Evolutionary conservation across 2,888 invertebrate species (phyloP).

Genomic region (Erebia aethiops): DNA sequence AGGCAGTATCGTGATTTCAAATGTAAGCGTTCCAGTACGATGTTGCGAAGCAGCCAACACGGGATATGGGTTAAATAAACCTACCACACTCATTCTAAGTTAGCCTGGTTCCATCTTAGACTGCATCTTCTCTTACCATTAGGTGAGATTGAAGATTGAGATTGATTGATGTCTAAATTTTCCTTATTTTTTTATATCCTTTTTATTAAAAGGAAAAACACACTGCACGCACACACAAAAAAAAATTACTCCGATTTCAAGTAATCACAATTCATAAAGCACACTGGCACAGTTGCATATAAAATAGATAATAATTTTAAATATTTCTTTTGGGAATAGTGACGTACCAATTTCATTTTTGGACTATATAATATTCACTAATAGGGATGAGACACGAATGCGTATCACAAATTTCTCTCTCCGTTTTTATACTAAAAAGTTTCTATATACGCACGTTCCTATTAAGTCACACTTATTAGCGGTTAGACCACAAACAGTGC

Average conservation of each 20-base stretch:
- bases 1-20: no score
- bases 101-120: no score
- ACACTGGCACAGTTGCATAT: neutral
- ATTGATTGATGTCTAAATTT: neutral
- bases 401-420: slow-evolving; percentile 57
- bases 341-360: slow-evolving; percentile 72
- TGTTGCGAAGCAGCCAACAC: no score
- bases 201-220: neutral
- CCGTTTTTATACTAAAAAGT: slow-evolving; percentile 68
- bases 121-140: no score
- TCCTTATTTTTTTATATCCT: neutral
- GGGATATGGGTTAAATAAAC: no score
- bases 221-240: neutral
- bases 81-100: no score
- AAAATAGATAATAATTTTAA: neutral
- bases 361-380: slow-evolving; percentile 45
- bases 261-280: neutral
- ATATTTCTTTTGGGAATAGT: neutral
- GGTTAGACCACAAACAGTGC: slow-evolving; percentile 38
- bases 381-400: slow-evolving; percentile 56
- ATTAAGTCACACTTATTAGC: slow-evolving; percentile 54
- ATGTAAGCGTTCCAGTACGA: no score
- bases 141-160: no score
- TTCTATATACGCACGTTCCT: slow-evolving; percentile 51
- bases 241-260: neutral